Evolutionary conservation across 1,140 invertebrate genomes (phyloP).

Genomic region (Danaus melanippus): DNA sequence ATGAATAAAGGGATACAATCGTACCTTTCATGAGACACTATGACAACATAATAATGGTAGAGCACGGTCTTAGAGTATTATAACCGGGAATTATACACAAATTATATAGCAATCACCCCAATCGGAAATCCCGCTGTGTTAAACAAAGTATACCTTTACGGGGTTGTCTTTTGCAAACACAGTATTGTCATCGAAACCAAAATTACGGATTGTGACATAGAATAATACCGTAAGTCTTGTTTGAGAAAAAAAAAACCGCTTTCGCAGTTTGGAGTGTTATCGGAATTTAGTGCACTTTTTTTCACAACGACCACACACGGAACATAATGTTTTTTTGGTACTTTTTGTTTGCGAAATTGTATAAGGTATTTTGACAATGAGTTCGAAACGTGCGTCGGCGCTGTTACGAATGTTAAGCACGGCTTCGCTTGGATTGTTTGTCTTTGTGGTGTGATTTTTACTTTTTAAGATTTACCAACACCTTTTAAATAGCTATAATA

Average conservation of each 20-base stretch:
- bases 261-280: conserved; percentile 50
- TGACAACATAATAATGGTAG: conserved; percentile 52
- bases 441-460: conserved; percentile 29
- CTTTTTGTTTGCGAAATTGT: conserved; percentile 51
- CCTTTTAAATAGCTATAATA: too few species aligned
- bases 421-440: conserved; percentile 41
- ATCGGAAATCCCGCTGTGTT: conserved; percentile 51
- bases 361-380: conserved; percentile 66
- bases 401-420: conserved; percentile 59
- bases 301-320: conserved; percentile 59
- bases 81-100: conserved; percentile 46
- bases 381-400: conserved; percentile 47
- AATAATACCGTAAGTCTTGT: conserved; percentile 46
- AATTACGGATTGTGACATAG: conserved; percentile 60
- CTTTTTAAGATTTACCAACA: not conserved
- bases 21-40: conserved; percentile 27
- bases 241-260: conserved; percentile 62
- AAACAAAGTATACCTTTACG: conserved; percentile 37
- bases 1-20: conserved; percentile 8
- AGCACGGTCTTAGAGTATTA: conserved; percentile 26
- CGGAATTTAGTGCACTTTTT: conserved; percentile 43
- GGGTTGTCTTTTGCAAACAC: conserved; percentile 36
- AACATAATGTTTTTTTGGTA: conserved; percentile 20
- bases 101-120: conserved; percentile 52
- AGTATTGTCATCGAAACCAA: conserved; percentile 59